phyloP scores from a whole-genome alignment of 2,888 invertebrate species.

The Plebejus melissa region DNA sequence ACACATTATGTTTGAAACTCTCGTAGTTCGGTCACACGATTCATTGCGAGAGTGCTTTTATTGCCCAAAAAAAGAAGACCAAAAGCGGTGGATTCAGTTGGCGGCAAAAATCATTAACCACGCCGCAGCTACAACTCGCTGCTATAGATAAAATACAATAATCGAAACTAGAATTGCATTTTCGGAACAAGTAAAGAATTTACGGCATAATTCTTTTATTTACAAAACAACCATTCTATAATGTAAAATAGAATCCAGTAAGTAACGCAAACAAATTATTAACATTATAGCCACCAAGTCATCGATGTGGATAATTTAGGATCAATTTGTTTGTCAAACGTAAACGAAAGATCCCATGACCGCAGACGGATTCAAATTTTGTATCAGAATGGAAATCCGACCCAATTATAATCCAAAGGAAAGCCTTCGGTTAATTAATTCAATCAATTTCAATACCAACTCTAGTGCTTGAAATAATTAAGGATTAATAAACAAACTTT shows the following conservation, averaged over 20 bases:
- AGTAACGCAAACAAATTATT: not conserved
- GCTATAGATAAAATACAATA: not conserved
- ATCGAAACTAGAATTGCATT: not conserved
- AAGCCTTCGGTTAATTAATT: constrained; percentile 16
- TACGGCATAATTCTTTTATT: not conserved
- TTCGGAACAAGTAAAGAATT: not conserved
- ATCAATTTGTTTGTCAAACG: constrained; percentile 8
- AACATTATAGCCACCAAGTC: not conserved
- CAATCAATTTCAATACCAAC: constrained; percentile 11
- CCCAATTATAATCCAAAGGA: constrained; percentile 19
- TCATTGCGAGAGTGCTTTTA: constrained; percentile 10
- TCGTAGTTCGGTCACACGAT: not conserved
- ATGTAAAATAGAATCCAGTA: not conserved
- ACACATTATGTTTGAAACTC: not conserved
- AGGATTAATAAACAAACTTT: not conserved
- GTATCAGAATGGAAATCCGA: constrained; percentile 15
- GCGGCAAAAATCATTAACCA: constrained; percentile 9
- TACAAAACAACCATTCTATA: not conserved
- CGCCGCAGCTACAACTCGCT: not conserved
- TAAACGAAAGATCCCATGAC: not conserved
- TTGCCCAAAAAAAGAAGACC: not conserved
- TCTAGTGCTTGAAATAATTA: constrained; percentile 12
- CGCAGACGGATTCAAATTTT: constrained; percentile 16
- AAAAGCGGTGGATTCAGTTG: not conserved
- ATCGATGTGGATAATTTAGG: not conserved